Conservation (phyloP, 2,113 vertebrate species). For the Gallinago media region DNA sequence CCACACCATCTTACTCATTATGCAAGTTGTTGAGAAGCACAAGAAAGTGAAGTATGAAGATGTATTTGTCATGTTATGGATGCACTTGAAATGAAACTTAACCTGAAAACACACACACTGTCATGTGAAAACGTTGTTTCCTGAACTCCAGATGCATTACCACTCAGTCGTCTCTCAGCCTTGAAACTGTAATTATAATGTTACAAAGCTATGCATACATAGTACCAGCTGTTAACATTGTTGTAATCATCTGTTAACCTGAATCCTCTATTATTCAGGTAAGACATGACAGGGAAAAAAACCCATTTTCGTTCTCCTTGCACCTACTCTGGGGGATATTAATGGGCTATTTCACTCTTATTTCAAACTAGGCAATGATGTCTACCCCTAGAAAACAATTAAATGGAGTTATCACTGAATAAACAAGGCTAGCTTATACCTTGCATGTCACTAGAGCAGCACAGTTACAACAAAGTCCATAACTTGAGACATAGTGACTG, state of each 20-base stretch:
- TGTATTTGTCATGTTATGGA: not conserved
- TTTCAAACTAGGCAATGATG: not conserved
- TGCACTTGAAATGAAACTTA: not conserved
- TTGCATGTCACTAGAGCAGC: not conserved
- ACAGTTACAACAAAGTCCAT: not conserved
- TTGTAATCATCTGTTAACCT: not conserved
- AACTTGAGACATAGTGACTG: not conserved
- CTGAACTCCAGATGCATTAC: not conserved
- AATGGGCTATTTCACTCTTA: not conserved
- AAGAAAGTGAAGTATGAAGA: too few species aligned
- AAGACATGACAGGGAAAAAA: not conserved
- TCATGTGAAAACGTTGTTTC: not conserved
- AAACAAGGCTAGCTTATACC: not conserved
- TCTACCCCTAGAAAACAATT: not conserved
- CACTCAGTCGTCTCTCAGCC: not conserved
- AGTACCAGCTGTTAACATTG: not conserved
- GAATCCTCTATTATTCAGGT: not conserved
- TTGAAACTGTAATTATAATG: not conserved
- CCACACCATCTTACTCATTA: too few species aligned
- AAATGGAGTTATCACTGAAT: not conserved
- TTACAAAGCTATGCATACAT: not conserved
- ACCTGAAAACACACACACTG: not conserved
- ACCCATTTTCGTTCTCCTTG: accelerated
- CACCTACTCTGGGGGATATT: not conserved
- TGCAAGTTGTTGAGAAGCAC: too few species aligned